Evolutionary conservation across 1,140 invertebrate genomes (phyloP).

Genomic region (Dryas iulia): DNA sequence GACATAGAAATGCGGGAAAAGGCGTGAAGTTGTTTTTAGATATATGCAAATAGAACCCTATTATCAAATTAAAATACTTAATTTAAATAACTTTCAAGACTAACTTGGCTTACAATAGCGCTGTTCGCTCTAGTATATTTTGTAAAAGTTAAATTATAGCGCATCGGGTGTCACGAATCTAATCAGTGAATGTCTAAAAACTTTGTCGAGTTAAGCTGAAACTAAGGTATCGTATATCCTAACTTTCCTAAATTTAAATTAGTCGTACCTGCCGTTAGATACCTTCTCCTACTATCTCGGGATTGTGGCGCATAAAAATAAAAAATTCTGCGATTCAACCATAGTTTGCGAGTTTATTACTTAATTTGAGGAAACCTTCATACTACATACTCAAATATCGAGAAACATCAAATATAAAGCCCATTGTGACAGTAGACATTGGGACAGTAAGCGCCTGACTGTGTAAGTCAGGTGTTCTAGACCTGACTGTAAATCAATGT

Average conservation of each 20-base stretch:
- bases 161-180: constrained; percentile 18
- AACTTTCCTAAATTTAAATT: not conserved
- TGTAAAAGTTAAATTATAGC: constrained; percentile 25
- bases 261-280: not conserved
- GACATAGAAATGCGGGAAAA: too few relatives aligned
- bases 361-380: too few relatives aligned
- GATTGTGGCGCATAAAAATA: too few relatives aligned
- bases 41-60: not conserved
- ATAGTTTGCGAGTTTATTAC: too few relatives aligned
- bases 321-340: too few relatives aligned
- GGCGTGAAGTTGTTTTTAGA: too few relatives aligned
- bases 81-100: not conserved
- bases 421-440: too few relatives aligned
- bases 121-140: not conserved
- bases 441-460: too few relatives aligned
- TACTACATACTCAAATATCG: too few relatives aligned
- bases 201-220: constrained; percentile 12
- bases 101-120: not conserved
- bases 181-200: constrained; percentile 22
- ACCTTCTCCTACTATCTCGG: not conserved
- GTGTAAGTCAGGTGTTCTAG: too few relatives aligned
- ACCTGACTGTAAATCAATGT: too few relatives aligned
- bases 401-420: too few relatives aligned
- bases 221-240: constrained; percentile 16
- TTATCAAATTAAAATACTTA: not conserved